phyloP scores from a whole-genome alignment of 1,140 invertebrate genomes.

The Orussus abietinus region DNA sequence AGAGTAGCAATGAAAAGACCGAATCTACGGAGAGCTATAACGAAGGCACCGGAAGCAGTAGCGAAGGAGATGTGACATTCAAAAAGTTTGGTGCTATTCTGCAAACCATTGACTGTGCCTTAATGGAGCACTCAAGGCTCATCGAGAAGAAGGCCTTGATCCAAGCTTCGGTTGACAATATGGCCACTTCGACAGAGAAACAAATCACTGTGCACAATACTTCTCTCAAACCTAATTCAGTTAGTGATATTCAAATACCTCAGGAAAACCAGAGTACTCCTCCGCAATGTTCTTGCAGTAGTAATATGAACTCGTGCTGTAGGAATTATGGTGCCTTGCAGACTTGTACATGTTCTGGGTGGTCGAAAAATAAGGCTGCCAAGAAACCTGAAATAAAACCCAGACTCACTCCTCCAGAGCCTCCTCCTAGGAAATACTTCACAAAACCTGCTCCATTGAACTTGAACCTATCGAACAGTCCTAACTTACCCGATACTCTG shows the following conservation, averaged over 20 bases:
- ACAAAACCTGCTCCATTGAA: slow-evolving; percentile 28
- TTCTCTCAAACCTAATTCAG: too few species aligned
- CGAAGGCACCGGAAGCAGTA: slow-evolving; percentile 20
- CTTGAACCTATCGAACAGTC: slow-evolving; percentile 13
- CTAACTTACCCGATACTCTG: slow-evolving; percentile 13
- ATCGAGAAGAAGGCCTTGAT: slow-evolving; percentile 15
- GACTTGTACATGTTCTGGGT: neutral
- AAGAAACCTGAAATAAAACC: slow-evolving; percentile 33
- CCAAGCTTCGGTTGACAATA: too few species aligned
- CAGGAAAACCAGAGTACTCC: too few species aligned
- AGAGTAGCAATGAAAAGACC: slow-evolving; percentile 23
- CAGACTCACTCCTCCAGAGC: slow-evolving; percentile 46
- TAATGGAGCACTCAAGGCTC: slow-evolving; percentile 20
- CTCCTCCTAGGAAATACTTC: slow-evolving; percentile 51
- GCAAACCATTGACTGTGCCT: slow-evolving; percentile 25
- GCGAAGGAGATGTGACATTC: slow-evolving; percentile 14
- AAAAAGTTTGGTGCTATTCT: slow-evolving; percentile 24
- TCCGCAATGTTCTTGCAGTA: neutral
- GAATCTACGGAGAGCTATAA: slow-evolving; percentile 22
- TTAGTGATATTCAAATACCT: too few species aligned
- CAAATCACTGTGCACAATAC: neutral
- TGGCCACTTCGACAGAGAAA: too few species aligned
- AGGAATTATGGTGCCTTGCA: too few species aligned
- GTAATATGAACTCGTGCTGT: too few species aligned
- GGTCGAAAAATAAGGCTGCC: neutral